Base-by-base conservation (phyloP, 2,113 vertebrate species). In the Otus sunia region DNA sequence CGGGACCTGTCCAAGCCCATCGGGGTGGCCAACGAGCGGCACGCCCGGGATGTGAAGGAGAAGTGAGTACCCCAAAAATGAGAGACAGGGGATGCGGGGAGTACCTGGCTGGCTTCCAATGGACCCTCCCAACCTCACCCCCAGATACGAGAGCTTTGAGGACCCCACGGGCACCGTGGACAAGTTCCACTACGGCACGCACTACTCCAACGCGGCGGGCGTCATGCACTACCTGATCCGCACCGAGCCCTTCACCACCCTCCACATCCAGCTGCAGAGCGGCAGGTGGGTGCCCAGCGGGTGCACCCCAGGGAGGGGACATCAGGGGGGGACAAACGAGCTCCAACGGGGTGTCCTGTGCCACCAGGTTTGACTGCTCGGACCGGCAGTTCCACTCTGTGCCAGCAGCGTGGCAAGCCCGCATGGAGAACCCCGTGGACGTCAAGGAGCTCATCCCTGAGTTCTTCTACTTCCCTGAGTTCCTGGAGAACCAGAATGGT, bases 161-260 rank as follows among this genome's bases (percentile, higher is more conserved):
- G 99, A 99, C 96, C 98, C 99, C 10, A 98, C 99, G 0, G 99
- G 99, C 96, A 99, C 98, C 3, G 99, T 99, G 4, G 99, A 99
- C 96, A 99, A 99, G 98, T 99, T 99, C 97, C 99, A 99, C 98
- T 99, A 99, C 1, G 99, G 99, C 90, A 99, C 99, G 10, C 99
- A 99, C 98, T 99, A 99, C 98, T 99, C 99, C 80, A 99, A 99
- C 10, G 99, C 99, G 1, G 99, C 99, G 0, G 99, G 99, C 6
- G 99, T 99, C 97, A 99, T 99, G 99, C 99, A 99, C 98, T 99
- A 99, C 98, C 98, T 99, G 99, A 99, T 99, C 97, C 99, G 99
- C 66, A 98, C 98, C 41, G 99, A 99, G 89, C 99, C 99, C 14
- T 99, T 99, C 96, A 99, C 99, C 92, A 99, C 98, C 7, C 98